A percentile compares a stretch with the other conserved stretches of the same genome.
phyloP scores from a whole-genome alignment of 2,113 vertebrate genomes.

The Pachypanchax playfairii region DNA sequence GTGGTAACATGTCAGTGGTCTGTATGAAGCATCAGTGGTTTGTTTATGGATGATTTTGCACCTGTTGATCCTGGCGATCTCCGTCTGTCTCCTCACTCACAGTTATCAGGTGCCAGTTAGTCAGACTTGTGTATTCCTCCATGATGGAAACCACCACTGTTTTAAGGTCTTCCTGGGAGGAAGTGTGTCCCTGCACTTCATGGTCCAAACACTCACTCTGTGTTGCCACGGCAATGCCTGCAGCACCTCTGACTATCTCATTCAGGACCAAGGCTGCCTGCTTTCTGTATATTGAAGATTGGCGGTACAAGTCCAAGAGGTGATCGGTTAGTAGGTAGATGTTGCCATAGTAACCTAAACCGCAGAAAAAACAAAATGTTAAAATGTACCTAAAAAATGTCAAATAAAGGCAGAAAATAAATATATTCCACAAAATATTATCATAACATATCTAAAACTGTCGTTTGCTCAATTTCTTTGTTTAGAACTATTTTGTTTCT shows the following conservation, averaged over 20 bases:
- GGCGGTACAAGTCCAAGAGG: conserved; percentile 87
- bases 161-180: conserved; percentile 78
- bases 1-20: too few species aligned
- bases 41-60: neutral
- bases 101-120: conserved; percentile 89
- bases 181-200: neutral
- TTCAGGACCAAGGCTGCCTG: conserved; percentile 92
- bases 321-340: conserved; percentile 90
- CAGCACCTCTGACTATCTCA: conserved; percentile 86
- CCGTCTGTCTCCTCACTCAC: conserved; percentile 66
- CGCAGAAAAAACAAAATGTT: neutral
- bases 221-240: conserved; percentile 76
- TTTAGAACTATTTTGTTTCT: neutral
- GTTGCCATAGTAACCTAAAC: conserved; percentile 85
- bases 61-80: conserved; percentile 59
- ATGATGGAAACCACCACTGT: conserved; percentile 78
- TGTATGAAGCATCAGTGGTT: too few species aligned
- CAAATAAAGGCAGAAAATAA: neutral
- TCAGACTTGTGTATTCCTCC: conserved; percentile 88
- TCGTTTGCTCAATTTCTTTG: neutral
- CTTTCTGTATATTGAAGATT: conserved; percentile 85
- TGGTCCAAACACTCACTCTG: conserved; percentile 50
- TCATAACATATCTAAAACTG: too few species aligned
- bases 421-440: too few species aligned
- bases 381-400: neutral